Base-by-base conservation (phyloP, 1,140 invertebrate genomes). In the Neuroterus valhalla region DNA sequence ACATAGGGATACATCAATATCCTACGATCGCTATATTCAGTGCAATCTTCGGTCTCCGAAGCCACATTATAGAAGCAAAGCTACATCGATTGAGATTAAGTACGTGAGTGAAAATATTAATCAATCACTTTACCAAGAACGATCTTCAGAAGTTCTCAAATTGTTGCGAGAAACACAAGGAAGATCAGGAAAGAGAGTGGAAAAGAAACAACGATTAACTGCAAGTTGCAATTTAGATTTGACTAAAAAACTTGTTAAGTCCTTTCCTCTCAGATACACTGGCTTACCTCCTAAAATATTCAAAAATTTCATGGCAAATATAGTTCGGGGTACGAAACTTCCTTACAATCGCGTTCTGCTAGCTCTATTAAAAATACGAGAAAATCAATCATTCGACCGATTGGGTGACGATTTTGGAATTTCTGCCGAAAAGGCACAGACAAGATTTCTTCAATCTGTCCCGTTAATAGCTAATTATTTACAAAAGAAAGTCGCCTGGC, bases 371-470 rank as follows among this genome's bases (percentile, higher is more conserved):
- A 48, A 48, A 48, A 48, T 48, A 17, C 46, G 46, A 17, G 46
- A 38, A n/a, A 50, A 70, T 70, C 68, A 31, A 48, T 70, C 52
- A 50, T 70, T 50, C 23, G 52, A 70, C 14, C 46, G 46, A 17
- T 48, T 48, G 4, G 46, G 15, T 48, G 46, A 48, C 17, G 5
- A 8, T 17, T 48, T 48, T 48, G 46, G 15, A 48, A 48, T 48
- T 8, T 48, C 46, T 2, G 6, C n/a, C 1, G 46, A 48, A 48
- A 19, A 48, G 17, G 46, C 46, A n/a, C 8, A 2, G n/a, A 48
- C 17, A 17, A 48, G 4, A 8, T 48, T 48, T 17, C 3, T 48
- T n/a, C n/a, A 48, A 48, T 48, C 14, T n/a, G 46, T 48, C 17
- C 46, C 46, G 3, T 15, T n/a, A n/a, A 48, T 48, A n/a, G 46